Base-by-base conservation (phyloP, 2,888 invertebrate species). In the Actias luna region DNA sequence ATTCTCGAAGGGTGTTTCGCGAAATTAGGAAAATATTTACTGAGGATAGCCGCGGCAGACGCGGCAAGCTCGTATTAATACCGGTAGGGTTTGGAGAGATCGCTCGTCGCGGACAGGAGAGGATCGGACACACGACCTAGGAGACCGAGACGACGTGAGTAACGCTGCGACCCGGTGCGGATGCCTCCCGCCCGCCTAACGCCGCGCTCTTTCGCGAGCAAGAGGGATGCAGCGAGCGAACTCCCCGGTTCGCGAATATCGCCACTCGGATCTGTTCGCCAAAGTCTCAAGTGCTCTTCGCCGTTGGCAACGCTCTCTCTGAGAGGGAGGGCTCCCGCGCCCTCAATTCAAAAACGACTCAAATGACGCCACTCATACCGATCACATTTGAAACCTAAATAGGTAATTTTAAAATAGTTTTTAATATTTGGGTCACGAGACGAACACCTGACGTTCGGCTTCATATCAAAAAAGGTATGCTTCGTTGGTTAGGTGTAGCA, bases 401-500 rank as follows among this genome's bases (percentile, higher is more conserved):
- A 67, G 64, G 42, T 69, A 42, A 67, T 61, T 64, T 73, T 84
- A 84, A 76, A 81, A 82, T 82, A 76, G 69, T 76, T 74, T 83
- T 83, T 84, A 58, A 71, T 65, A 76, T 79, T 68, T 67, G 66
- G 70, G 73, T 74, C 71, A 70, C 63, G 79, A 84, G 88, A 91
- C 89, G 90, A 89, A 92, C 92, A 92, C 92, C 92, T 92, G 92
- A 91, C 92, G 89, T 89, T 89, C 85, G 86, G 85, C 90, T 85
- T 91, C 89, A 92, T 89, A 89, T 90, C 82, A 86, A 84, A 88
- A 86, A 90, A 89, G 91, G 87, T 92, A 92, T 91, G 92, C 89
- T 86, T 86, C 84, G 88, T 89, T 90, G 88, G 89, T 89, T 89
- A 88, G 89, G 89, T 91, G 90, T 88, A 90, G 87, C 90, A 89